Evolutionary conservation across 2,113 vertebrate species (phyloP).

Genomic region (Psittacara wagleri): DNA sequence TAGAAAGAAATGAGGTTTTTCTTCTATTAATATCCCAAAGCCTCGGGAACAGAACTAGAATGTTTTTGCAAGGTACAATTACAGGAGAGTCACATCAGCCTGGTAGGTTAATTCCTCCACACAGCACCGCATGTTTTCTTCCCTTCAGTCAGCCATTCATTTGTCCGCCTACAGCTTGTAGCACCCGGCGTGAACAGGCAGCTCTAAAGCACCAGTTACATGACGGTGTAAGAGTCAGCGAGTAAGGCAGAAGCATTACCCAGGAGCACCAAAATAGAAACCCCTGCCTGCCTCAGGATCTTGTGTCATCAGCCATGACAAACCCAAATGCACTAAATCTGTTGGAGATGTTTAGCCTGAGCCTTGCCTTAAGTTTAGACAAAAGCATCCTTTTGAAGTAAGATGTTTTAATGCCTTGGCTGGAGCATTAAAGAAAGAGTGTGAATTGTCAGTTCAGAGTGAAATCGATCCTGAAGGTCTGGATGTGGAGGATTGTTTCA

Average conservation of each 20-base stretch:
- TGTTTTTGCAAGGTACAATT: slow-evolving; percentile 48
- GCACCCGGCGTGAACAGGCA: slow-evolving; percentile 7
- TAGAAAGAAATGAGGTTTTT: slow-evolving; percentile 35
- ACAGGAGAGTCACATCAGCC: slow-evolving; percentile 24
- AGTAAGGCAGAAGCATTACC: not conserved
- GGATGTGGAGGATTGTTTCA: not conserved
- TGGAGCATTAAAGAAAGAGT: not conserved
- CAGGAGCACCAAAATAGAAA: not conserved
- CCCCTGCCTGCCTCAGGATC: not conserved
- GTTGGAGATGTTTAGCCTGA: not conserved
- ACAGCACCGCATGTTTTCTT: slow-evolving; percentile 26
- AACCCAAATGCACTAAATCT: not conserved
- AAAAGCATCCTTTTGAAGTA: not conserved
- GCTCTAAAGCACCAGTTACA: not conserved
- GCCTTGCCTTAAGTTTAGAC: not conserved
- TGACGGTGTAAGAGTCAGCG: not conserved
- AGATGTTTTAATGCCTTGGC: not conserved
- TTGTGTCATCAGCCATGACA: not conserved
- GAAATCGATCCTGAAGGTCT: not conserved
- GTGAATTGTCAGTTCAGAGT: not conserved
- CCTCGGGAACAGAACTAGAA: not conserved
- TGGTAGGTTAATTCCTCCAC: slow-evolving; percentile 33
- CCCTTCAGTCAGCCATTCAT: slow-evolving; percentile 61
- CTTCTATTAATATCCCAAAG: slow-evolving; percentile 42
- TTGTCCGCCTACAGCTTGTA: slow-evolving; percentile 53